phyloP scores from a whole-genome alignment of 2,888 invertebrate species.

The Crematogaster levior region DNA sequence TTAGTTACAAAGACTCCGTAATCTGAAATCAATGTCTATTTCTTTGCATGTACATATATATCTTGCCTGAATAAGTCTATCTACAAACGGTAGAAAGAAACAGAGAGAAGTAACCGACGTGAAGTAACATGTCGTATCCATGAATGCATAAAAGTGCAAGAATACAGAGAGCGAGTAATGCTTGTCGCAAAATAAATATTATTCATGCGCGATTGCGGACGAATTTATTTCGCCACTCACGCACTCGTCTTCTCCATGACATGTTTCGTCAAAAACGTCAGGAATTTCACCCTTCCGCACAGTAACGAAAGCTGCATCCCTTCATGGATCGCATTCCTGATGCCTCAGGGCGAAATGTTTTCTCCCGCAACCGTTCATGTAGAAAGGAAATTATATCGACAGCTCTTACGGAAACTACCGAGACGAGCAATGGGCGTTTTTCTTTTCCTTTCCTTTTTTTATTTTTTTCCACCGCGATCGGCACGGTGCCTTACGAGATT shows the following conservation, averaged over 20 bases:
- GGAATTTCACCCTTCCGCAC: slow-evolving; percentile 19
- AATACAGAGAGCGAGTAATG: slow-evolving; percentile 1
- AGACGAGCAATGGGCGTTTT: slow-evolving; percentile 51
- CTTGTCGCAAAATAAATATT: slow-evolving; percentile 43
- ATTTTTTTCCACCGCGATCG: slow-evolving; percentile 45
- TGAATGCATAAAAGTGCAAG: slow-evolving; percentile 7
- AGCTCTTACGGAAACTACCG: slow-evolving; percentile 53
- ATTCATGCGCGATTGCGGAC: slow-evolving; percentile 42
- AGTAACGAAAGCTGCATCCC: slow-evolving; percentile 42
- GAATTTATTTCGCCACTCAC: slow-evolving; percentile 29
- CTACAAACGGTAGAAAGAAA: background rate
- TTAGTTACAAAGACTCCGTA: background rate
- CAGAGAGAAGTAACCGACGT: background rate
- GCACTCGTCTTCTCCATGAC: slow-evolving; percentile 22
- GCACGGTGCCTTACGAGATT: slow-evolving; percentile 50
- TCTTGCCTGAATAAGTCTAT: background rate
- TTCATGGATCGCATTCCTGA: slow-evolving; percentile 27
- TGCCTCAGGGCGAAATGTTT: slow-evolving; percentile 43
- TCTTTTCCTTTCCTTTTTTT: slow-evolving; percentile 10
- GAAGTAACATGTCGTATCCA: slow-evolving; percentile 4
- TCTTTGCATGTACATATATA: background rate
- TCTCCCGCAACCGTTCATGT: slow-evolving; percentile 46
- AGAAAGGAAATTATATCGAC: slow-evolving; percentile 64
- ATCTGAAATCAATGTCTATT: background rate
- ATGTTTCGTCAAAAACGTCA: slow-evolving; percentile 53